phyloP scores from a whole-genome alignment of 2,113 vertebrate genomes.

The Actinemys pallida region DNA sequence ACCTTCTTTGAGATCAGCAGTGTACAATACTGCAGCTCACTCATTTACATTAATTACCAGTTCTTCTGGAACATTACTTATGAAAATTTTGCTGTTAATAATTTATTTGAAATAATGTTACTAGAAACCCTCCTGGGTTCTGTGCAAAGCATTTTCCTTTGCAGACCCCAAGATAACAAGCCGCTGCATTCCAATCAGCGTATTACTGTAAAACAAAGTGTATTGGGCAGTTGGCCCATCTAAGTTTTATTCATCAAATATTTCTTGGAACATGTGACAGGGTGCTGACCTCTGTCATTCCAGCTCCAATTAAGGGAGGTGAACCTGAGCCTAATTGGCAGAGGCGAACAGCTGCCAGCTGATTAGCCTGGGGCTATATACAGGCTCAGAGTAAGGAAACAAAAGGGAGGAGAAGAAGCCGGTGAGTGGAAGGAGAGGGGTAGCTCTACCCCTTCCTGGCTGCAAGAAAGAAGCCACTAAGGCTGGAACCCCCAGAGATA shows the following conservation, averaged over 20 bases:
- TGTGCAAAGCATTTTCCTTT: conserved; percentile 19
- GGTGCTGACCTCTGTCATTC: no score
- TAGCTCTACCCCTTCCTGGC: no score
- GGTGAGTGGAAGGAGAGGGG: no score
- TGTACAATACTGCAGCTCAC: background rate
- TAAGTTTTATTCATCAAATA: background rate
- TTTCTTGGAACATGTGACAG: background rate
- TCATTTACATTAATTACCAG: conserved; percentile 24
- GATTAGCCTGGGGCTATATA: no score
- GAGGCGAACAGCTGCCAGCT: no score
- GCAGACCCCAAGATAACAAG: background rate
- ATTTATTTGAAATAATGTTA: conserved; percentile 58
- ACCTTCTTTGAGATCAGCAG: background rate
- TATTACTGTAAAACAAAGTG: background rate
- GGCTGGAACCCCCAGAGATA: no score
- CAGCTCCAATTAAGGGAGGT: no score
- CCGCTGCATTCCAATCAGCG: background rate
- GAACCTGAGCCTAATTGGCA: no score
- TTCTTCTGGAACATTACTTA: conserved; percentile 49
- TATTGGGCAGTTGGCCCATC: background rate
- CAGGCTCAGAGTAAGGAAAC: no score
- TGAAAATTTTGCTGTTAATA: conserved; percentile 37
- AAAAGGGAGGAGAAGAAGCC: no score
- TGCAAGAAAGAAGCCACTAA: no score
- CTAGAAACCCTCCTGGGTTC: conserved; percentile 14